A percentile compares a stretch with the other conserved stretches of the same genome.
These are phyloP conservation scores for Datnioides undecimradiatus DNA, from an alignment of 2,113 vertebrate species.

Conservation along the genomic window DNA sequence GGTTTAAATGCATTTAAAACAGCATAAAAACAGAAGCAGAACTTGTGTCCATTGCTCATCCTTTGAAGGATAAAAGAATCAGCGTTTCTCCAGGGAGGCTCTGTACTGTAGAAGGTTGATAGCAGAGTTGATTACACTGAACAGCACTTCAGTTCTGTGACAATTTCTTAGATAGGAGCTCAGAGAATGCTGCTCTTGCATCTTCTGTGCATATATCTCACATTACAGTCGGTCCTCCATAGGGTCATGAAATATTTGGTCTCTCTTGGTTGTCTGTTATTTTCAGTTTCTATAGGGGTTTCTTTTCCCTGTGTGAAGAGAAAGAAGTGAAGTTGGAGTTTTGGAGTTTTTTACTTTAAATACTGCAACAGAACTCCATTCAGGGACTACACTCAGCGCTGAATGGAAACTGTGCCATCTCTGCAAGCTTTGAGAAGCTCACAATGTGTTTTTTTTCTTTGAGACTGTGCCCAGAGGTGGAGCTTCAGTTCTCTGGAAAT, in stretches of 20 bases:
- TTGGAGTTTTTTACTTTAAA: conserved; percentile 2
- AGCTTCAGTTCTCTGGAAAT: conserved; percentile 35
- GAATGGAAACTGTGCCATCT: conserved; percentile 44
- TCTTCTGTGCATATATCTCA: conserved; percentile 44
- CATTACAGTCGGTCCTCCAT: conserved; percentile 19
- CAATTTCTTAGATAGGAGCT: conserved; percentile 41
- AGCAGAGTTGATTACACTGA: conserved; percentile 52
- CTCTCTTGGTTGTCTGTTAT: conserved; percentile 5
- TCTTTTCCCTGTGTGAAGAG: conserved; percentile 1
- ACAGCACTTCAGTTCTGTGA: conserved; percentile 31
- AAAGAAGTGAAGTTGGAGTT: background rate
- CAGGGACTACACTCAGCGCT: conserved; percentile 12
- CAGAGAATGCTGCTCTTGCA: conserved; percentile 46
- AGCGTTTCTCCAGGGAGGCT: conserved; percentile 30
- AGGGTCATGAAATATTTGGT: conserved; percentile 21
- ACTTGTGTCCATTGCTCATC: background rate
- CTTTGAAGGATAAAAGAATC: conserved; percentile 33
- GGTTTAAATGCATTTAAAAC: conserved; percentile 5
- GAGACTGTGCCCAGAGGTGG: conserved; percentile 26
- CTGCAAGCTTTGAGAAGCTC: conserved; percentile 35
- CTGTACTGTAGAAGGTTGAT: conserved; percentile 38
- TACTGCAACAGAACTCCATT: conserved; percentile 18
- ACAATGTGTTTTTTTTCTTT: background rate
- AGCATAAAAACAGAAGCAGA: background rate
- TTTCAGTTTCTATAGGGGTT: background rate